Evolutionary conservation across 2,113 vertebrate genomes (phyloP).

Genomic region (Cariama cristata): DNA sequence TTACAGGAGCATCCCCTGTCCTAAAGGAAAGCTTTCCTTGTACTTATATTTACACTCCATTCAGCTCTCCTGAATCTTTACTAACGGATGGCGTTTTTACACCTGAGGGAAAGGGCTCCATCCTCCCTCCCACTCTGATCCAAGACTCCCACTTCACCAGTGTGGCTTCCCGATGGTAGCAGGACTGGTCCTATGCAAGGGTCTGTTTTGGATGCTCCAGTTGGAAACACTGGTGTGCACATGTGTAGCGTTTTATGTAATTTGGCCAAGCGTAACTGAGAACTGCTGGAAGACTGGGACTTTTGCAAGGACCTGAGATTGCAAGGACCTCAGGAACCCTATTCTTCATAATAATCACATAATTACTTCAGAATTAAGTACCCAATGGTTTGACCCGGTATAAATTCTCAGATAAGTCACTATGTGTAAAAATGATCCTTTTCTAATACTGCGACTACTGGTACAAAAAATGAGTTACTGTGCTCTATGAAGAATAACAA

Average conservation of each 20-base stretch:
- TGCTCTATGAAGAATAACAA: background rate
- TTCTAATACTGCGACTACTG: background rate
- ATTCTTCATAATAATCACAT: background rate
- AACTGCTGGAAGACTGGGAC: background rate
- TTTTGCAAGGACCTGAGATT: background rate
- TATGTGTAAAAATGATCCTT: background rate
- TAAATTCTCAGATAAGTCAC: background rate
- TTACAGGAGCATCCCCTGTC: background rate
- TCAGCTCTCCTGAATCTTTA: background rate
- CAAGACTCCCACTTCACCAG: background rate
- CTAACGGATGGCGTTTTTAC: background rate
- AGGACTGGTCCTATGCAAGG: background rate
- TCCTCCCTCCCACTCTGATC: background rate
- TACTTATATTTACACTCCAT: background rate
- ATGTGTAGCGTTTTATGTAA: background rate
- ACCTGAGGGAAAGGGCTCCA: background rate
- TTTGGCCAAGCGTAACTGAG: background rate
- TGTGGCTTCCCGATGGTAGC: background rate
- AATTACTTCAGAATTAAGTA: background rate
- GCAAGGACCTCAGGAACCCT: background rate
- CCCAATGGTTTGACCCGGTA: background rate
- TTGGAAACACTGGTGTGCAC: background rate
- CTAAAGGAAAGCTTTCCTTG: background rate
- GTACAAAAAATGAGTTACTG: background rate
- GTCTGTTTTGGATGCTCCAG: background rate